These are phyloP conservation scores for Decapterus maruadsi DNA, from an alignment of 2,797 vertebrate genomes.

Conservation along the genomic window DNA sequence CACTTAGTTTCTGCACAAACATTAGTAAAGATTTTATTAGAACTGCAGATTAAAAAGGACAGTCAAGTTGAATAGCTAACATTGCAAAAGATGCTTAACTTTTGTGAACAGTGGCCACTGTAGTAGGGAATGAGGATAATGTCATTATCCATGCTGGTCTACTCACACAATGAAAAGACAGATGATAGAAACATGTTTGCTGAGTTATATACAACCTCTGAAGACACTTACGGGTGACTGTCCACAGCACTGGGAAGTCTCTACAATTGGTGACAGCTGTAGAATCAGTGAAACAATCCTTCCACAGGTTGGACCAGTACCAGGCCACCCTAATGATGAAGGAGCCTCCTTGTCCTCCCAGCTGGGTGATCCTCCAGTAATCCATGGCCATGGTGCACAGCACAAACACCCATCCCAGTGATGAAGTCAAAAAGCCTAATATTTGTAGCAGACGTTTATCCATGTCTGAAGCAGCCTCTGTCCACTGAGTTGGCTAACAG, in stretches of 20 bases:
- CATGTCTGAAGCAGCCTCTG: conserved; percentile 63
- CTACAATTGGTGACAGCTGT: conserved; percentile 80
- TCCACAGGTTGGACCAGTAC: conserved; percentile 88
- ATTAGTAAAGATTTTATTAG: too few relatives aligned
- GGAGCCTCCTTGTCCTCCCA: conserved; percentile 85
- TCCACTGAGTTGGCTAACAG: not conserved
- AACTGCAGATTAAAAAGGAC: too few relatives aligned
- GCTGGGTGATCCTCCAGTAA: conserved; percentile 79
- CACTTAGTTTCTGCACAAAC: too few relatives aligned
- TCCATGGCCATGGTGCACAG: conserved; percentile 85
- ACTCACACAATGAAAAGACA: not conserved
- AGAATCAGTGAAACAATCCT: conserved; percentile 83
- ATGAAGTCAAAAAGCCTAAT: conserved; percentile 81
- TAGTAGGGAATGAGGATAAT: too few relatives aligned
- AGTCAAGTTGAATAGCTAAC: too few relatives aligned
- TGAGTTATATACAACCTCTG: not conserved
- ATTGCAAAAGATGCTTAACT: too few relatives aligned
- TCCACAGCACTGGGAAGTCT: conserved; percentile 83
- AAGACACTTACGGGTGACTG: conserved; percentile 72
- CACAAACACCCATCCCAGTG: conserved; percentile 85
- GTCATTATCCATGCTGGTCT: not conserved
- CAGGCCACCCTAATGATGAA: conserved; percentile 84
- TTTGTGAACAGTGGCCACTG: not conserved
- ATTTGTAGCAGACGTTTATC: conserved; percentile 82
- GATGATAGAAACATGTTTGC: not conserved